phyloP scores from a whole-genome alignment of 2,888 invertebrate genomes.

The Callyntrura guangdongensis region DNA sequence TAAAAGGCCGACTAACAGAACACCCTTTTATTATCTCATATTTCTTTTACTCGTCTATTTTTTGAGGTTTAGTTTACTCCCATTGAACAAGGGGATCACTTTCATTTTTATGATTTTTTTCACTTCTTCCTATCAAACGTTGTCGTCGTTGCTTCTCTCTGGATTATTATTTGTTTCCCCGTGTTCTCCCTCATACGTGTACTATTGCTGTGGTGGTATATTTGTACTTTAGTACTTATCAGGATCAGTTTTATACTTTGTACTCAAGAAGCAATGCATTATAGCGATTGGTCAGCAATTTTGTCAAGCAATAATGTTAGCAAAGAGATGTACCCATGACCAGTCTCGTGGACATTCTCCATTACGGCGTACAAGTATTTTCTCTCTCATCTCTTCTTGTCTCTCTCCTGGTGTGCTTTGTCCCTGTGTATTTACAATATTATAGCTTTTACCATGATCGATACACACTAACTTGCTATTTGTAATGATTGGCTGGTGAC shows the following conservation, averaged over 20 bases:
- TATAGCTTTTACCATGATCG: slow-evolving; percentile 23
- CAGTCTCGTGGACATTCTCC: background rate
- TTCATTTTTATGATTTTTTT: too few species aligned
- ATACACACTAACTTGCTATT: slow-evolving; percentile 45
- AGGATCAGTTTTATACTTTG: background rate
- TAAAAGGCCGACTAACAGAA: too few species aligned
- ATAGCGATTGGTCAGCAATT: slow-evolving; percentile 59
- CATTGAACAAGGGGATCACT: too few species aligned
- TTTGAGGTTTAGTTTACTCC: too few species aligned
- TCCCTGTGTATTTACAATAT: slow-evolving; percentile 11
- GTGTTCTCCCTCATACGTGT: too few species aligned
- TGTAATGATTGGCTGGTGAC: slow-evolving; percentile 63
- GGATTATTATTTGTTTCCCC: too few species aligned
- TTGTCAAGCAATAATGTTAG: slow-evolving; percentile 14
- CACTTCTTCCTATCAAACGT: too few species aligned
- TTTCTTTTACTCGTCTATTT: too few species aligned
- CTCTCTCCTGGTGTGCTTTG: background rate
- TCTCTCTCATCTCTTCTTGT: background rate
- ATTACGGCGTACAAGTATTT: background rate
- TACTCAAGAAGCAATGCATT: background rate
- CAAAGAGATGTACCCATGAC: background rate
- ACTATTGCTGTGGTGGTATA: too few species aligned
- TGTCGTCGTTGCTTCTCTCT: too few species aligned
- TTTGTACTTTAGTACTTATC: too few species aligned
- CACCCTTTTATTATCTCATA: too few species aligned